These are phyloP conservation scores for Adelosebastes latens DNA, from an alignment of 2,797 vertebrate genomes.

Conservation along the genomic window DNA sequence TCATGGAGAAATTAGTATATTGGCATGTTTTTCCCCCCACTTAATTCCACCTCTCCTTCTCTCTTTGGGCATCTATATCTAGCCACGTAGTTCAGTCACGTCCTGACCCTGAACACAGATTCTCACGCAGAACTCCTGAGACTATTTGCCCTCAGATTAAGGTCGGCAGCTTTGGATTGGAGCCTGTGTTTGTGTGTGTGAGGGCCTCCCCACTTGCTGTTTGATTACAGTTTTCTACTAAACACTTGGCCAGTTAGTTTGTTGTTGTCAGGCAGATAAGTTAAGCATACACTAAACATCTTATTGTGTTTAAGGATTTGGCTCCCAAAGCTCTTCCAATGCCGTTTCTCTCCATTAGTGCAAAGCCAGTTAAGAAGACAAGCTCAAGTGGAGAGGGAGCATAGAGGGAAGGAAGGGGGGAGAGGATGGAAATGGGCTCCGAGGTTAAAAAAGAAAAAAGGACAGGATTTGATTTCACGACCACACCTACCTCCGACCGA, in stretches of 20 bases:
- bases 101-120: not conserved
- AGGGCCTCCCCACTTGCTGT: constrained; percentile 15
- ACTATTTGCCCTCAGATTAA: constrained; percentile 51
- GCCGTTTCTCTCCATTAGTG: not conserved
- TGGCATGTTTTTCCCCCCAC: not conserved
- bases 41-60: not conserved
- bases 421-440: constrained; percentile 45
- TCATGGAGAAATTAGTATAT: not conserved
- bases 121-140: not conserved
- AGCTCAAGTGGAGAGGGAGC: constrained; percentile 15
- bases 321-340: not conserved
- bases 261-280: not conserved
- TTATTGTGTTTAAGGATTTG: not conserved
- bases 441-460: constrained; percentile 47
- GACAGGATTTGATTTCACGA: constrained; percentile 78
- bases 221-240: constrained; percentile 38
- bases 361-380: constrained; percentile 6
- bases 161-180: constrained; percentile 26
- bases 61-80: not conserved
- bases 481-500: constrained; percentile 76
- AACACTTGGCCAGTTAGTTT: constrained; percentile 4
- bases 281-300: not conserved
- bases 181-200: constrained; percentile 27
- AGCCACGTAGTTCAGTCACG: not conserved
- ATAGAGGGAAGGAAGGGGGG: constrained; percentile 13